A percentile compares a stretch with the other conserved stretches of the same genome.
Conservation (phyloP, 2,888 invertebrate species). For the Ichneumoninae sp. region DNA sequence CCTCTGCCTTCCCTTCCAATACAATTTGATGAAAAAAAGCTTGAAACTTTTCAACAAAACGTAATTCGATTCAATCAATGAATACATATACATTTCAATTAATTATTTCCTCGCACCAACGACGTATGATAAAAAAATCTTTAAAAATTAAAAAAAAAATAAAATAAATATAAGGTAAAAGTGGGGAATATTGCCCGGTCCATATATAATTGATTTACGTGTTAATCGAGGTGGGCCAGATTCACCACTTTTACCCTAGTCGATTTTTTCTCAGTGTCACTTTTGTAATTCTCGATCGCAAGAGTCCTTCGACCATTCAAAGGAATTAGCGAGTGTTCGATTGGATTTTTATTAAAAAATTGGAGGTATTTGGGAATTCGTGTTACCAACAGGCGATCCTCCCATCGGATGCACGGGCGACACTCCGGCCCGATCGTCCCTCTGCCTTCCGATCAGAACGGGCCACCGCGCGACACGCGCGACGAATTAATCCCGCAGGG, state of each 20-base stretch:
- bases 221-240: too few species aligned
- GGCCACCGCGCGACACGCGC: conserved; percentile 69
- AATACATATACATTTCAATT: too few species aligned
- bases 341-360: background rate
- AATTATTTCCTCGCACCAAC: too few species aligned
- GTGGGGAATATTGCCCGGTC: too few species aligned
- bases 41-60: too few species aligned
- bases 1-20: conserved; percentile 52
- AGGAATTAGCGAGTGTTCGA: background rate
- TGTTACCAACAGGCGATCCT: conserved; percentile 17
- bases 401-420: conserved; percentile 10
- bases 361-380: conserved; percentile 22
- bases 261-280: background rate
- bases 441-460: conserved; percentile 69
- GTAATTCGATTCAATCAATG: too few species aligned
- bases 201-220: too few species aligned
- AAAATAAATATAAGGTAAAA: too few species aligned
- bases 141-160: too few species aligned
- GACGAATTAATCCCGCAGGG: conserved; percentile 77
- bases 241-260: too few species aligned
- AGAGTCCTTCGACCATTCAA: background rate
- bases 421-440: conserved; percentile 3
- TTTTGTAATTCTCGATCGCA: background rate
- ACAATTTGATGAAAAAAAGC: too few species aligned
- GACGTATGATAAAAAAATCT: too few species aligned